Evolutionary conservation across 1,140 invertebrate genomes (phyloP), one percentile per base, ranked within the genome.

Genomic region (Batillaria attramentaria): DNA sequence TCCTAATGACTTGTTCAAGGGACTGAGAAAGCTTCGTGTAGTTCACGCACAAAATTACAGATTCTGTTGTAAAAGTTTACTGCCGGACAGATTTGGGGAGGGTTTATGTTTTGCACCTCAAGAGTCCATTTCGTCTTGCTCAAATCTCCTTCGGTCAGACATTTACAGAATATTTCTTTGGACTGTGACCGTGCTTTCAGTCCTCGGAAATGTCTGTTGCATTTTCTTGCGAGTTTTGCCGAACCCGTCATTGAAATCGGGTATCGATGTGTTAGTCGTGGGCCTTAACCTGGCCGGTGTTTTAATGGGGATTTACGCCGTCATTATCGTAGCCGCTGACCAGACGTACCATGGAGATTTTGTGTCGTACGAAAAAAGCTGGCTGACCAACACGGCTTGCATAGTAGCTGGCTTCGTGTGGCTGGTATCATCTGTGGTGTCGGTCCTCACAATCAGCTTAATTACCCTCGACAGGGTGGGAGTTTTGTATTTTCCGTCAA

Each of bases 111-210:
- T 43, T 35, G 66, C 79, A 16, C 73, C 73, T n/a, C 31, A 65
- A 46, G 69, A 80, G 20, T 46, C 76, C 43, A 77, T 86, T 54
- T 84, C 85, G 4, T 86, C 85, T 0, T 86, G 85, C 57, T 60
- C 57, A 18, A 73, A 85, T 42, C 57, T 85, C 39, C 75, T 85
- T 39, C 42, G 68, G 28, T 72, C 73, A 28, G 50, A 73, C 33
- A 18, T 78, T 35, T 72, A 84, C 2, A 50, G 79, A 13, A 70
- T 80, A 20, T 66, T 69, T 18, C 57, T 85, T 1, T 85, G 82
- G 84, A 33, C 83, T 50, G 70, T 84, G 41, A 80, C 78, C 0
- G 46, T 79, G 1, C 2, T 82, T 18, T 69, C 83, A 8, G 33
- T 86, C 20, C n/a, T 78, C 4, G 84, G 84, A n/a, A 86, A 86